phyloP scores from a whole-genome alignment of 2,888 invertebrate genomes.

The Rhogogaster chlorosoma region DNA sequence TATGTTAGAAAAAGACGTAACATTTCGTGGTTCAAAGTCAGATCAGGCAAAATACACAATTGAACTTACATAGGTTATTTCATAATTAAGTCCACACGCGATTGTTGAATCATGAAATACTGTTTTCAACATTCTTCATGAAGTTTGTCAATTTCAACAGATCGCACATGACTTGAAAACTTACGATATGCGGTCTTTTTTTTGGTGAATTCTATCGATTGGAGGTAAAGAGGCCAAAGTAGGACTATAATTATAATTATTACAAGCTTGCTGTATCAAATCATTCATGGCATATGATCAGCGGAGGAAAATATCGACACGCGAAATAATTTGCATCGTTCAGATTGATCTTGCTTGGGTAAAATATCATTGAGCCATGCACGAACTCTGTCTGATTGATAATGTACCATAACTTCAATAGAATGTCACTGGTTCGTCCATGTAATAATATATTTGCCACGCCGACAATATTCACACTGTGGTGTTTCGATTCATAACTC shows the following conservation, averaged over 20 bases:
- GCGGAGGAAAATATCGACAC: neutral
- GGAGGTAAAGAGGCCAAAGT: neutral
- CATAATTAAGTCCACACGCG: neutral
- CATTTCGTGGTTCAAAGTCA: neutral
- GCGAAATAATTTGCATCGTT: neutral
- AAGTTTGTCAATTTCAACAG: neutral
- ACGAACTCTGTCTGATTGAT: constrained; percentile 24
- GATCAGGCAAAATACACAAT: neutral
- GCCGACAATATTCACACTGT: constrained; percentile 3
- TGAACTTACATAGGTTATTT: neutral
- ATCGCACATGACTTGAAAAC: neutral
- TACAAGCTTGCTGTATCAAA: neutral
- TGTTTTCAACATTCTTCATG: neutral
- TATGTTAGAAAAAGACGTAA: neutral
- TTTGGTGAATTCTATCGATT: neutral
- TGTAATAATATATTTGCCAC: neutral
- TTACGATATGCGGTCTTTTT: neutral
- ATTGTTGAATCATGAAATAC: neutral
- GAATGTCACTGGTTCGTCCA: constrained; percentile 27
- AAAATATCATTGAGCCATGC: constrained; percentile 59
- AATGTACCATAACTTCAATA: constrained; percentile 14
- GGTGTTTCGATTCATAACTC: neutral
- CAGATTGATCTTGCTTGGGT: constrained; percentile 59
- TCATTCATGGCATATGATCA: neutral
- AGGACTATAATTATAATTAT: neutral